Conservation (phyloP, 1,140 invertebrate species). For the Tetraneura akinire region DNA sequence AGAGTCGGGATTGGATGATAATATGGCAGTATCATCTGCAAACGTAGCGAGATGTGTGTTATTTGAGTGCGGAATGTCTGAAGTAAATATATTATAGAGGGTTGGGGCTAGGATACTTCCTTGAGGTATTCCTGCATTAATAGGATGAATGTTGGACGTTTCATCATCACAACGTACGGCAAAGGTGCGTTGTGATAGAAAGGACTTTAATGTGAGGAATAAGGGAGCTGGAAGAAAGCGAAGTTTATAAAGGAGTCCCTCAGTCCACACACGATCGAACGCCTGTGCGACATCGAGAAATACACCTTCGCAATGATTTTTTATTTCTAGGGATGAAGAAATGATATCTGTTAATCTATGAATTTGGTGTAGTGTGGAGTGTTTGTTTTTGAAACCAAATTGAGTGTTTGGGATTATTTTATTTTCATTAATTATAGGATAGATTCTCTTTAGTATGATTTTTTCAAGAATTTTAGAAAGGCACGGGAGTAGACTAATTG, state of each 20-base stretch:
- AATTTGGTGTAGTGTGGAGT: conserved; percentile 56
- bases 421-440: neutral
- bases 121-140: conserved; percentile 18
- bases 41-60: neutral
- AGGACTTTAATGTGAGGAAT: neutral
- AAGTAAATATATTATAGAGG: neutral
- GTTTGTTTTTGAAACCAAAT: conserved; percentile 57
- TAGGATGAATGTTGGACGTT: neutral
- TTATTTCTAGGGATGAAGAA: conserved; percentile 47
- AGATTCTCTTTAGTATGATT: neutral
- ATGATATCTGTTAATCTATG: conserved; percentile 52
- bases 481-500: neutral
- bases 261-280: conserved; percentile 58
- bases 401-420: conserved; percentile 55
- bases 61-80: neutral
- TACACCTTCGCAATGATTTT: conserved; percentile 50
- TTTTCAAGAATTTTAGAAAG: conserved; percentile 23
- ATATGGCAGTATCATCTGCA: neutral
- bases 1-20: neutral
- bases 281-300: conserved; percentile 55
- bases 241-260: conserved; percentile 53
- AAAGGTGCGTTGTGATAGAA: conserved; percentile 12
- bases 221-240: neutral
- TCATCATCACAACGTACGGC: neutral
- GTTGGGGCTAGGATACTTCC: conserved; percentile 23